These are phyloP conservation scores for Graptemys geographica DNA, from an alignment of 2,797 vertebrate species.

Conservation along the genomic window DNA sequence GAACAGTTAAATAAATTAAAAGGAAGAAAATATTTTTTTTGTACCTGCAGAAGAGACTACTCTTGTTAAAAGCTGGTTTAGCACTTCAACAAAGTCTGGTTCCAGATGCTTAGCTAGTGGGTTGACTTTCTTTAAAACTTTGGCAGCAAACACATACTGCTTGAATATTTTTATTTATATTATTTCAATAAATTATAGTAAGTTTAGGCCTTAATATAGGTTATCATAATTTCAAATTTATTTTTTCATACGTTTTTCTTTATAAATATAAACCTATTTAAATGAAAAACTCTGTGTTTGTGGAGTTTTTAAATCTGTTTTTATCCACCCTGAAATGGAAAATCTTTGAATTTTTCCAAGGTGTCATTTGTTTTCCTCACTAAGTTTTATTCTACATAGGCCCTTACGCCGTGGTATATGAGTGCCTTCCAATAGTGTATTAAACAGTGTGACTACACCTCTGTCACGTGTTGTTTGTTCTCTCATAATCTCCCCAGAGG, in stretches of 20 bases:
- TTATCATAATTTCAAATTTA: background rate
- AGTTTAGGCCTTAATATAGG: background rate
- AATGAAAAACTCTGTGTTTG: too few species aligned
- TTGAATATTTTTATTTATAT: background rate
- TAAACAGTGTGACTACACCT: too few species aligned
- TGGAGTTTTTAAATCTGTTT: too few species aligned
- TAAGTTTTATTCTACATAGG: too few species aligned
- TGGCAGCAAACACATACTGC: background rate
- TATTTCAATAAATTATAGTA: background rate
- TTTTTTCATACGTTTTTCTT: background rate
- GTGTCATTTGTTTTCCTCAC: rapidly evolving
- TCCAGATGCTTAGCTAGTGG: background rate
- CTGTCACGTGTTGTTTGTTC: too few species aligned
- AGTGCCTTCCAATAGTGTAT: too few species aligned
- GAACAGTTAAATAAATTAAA: background rate
- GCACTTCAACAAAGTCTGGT: background rate
- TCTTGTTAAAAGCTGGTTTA: background rate
- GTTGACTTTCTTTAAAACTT: background rate
- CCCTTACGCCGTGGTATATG: too few species aligned
- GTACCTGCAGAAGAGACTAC: background rate
- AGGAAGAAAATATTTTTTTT: background rate
- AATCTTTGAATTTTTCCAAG: background rate
- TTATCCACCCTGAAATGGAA: background rate
- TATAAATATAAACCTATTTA: background rate
- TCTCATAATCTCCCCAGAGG: background rate